A percentile compares a stretch with the other conserved stretches of the same genome.
Conservation (phyloP, 1,140 invertebrate species). For the Drosophila pseudoananassae region DNA sequence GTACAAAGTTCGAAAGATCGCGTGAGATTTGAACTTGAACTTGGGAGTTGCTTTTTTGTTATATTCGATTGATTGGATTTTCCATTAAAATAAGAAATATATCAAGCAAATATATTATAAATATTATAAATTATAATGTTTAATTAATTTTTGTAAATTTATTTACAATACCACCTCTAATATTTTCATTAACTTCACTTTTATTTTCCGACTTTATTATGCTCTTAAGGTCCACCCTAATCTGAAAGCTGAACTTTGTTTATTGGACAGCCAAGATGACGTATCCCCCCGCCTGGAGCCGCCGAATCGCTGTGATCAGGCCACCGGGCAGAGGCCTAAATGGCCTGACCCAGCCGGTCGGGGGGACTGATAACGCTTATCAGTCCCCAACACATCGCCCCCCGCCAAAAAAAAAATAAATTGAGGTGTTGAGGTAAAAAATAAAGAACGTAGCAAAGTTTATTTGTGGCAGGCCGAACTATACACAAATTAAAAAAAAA, state of each 20-base stretch:
- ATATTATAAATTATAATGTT: too few relatives aligned
- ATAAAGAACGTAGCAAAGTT: conserved; percentile 40
- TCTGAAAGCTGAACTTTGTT: conserved; percentile 32
- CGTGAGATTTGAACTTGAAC: conserved; percentile 17
- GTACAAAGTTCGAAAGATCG: conserved; percentile 12
- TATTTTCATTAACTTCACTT: neutral
- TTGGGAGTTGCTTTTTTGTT: conserved; percentile 6
- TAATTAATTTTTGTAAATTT: too few relatives aligned
- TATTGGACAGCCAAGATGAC: conserved; percentile 24
- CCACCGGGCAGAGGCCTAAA: conserved; percentile 49
- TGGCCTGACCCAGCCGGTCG: neutral
- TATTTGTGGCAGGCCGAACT: conserved; percentile 43
- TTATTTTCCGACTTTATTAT: neutral
- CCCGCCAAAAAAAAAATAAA: conserved; percentile 4
- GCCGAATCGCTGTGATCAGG: conserved; percentile 36
- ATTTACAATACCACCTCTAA: too few relatives aligned
- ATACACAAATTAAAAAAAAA: neutral
- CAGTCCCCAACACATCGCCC: neutral
- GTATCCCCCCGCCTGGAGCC: conserved; percentile 18
- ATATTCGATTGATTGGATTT: neutral
- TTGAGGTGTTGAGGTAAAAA: conserved; percentile 31
- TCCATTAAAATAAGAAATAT: too few relatives aligned
- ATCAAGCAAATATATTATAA: too few relatives aligned
- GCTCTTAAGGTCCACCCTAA: conserved; percentile 13
- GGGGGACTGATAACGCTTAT: neutral